Base-by-base conservation (phyloP, 2,113 vertebrate genomes). In the Myrmecophaga tridactyla region DNA sequence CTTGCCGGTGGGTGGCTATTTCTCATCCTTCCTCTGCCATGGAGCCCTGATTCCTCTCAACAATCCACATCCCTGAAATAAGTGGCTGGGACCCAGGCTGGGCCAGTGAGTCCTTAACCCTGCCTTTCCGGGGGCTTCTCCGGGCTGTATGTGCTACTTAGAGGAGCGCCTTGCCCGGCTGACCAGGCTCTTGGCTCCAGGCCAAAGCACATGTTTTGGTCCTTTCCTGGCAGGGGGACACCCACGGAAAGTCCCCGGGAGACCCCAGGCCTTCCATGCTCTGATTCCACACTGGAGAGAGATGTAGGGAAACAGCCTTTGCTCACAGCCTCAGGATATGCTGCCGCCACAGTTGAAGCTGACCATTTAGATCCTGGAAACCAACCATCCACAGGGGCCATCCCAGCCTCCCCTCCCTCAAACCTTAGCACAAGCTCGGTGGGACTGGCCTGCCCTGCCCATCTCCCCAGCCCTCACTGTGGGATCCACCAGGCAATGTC, bases 121-220 rank as follows among this genome's bases (percentile, higher is more conserved):
- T 4, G n/a, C 27, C 63, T 8, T 34, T 29, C 5, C 0, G 8
- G 29, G n/a, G 27, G n/a, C 20, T 21, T 78, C 29, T 51, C 25
- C 14, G 4, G 20, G 53, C 9, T 0, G 34, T 3, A 0, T 34
- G 51, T 1, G 5, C 46, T 0, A 9, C 34, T 3, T 18, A 9
- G 18, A 20, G 27, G 11, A 23, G 27, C 36, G 23, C 18, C 10
- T 1, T 12, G 39, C 2, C 65, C 39, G 10, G 6, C 10, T 1
- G 14, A 7, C 41, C 4, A 14, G 1, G 43, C 43, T 77, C 29
- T 34, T 0, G 9, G 41, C 9, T 2, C 18, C 17, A 1, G 6
- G 17, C 87, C 4, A 23, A 25, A 7, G 56, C 43, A 6, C 0
- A 1, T 4, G 3, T 14, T 58, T 34, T 1, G 3, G 39, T 6